Base-by-base conservation (phyloP, 1,140 invertebrate genomes). In the Bombyx mori region DNA sequence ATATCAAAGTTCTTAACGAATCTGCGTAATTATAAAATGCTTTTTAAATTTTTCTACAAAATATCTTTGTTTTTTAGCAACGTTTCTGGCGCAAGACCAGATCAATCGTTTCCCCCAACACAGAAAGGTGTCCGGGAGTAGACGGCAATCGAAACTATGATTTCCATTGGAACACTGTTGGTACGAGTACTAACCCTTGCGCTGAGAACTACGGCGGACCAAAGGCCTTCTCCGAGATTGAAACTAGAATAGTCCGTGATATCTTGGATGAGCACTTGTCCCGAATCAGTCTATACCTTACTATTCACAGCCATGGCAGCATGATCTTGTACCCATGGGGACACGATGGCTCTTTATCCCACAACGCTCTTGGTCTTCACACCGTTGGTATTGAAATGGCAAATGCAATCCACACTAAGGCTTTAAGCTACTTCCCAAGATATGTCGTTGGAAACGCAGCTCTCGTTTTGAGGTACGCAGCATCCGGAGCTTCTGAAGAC, bases 151-250 rank as follows among this genome's bases (percentile, higher is more conserved):
- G 90, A 2, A 91, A 92, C 63, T 92, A 88, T 63, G 89, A 88
- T 44, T 85, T 89, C 65, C 81, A 89, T 54, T 93, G 91, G 92
- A 86, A 83, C 81, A 82, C 76, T 56, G 65, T 73, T 10, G 94
- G 94, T 3, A 91, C 92, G 1, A 93, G 92, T 46, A 81, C 69
- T 1, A 82, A 88, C 63, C 90, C 91, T 1, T 96, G 94, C 73
- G 71, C 78, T 5, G 91, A 94, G 1, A 92, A 89, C 3, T 96
- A 90, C 75, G 90, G 90, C 26, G 94, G 95, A 0, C 71, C 81
- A 0, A 68, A 66, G 3, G 67, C 92, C 1, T 94, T 94, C 69
- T 95, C 94, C 0, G 95, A 96, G 81, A 77, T 88, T 0, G 94
- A 96, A 78, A 91, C 91, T 1, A 74, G 71, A 35, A 86, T 90